Evolutionary conservation across 2,113 vertebrate species (phyloP), one percentile per base, ranked within the genome.

Genomic region (Suricata suricatta): DNA sequence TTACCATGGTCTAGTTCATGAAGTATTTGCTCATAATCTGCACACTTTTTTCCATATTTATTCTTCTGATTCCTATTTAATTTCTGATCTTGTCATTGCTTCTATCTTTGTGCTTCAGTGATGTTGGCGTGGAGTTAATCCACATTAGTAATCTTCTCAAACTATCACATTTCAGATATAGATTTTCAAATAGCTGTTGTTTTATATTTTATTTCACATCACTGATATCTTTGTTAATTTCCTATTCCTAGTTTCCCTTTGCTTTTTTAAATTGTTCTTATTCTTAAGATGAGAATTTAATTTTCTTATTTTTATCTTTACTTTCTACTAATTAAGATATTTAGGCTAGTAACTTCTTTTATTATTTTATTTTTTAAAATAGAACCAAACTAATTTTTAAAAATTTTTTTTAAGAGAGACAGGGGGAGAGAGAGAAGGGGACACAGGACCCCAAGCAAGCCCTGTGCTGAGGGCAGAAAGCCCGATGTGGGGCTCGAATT

Each of bases 241-340:
- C 17, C 10, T 77, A 66, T 57, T 50, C 2, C 21, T 41, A 57
- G 25, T 80, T 79, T 71, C 2, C 3, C 5, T 60, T 71, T 11
- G 3, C 13, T 27, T 79, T 64, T 57, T 23, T 12, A 31, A 60
- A 60, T 50, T n/a, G 3, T 57, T 57, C 4, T 27, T 72, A 54
- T 41, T 86, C 14, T 86, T 47, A 83, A 95, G 15, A 50, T 64
- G 38, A 91, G 72, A 79, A 31, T 66, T n/a, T 85, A 31, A 85
- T 80, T 66, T 87, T 4, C 38, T 52, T 79, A 31, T 13, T 88
- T 69, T 79, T 69, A 44, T 4, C 35, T 90, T 88, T 83, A 64
- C 52, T 66, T 2, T 83, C 71, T 54, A 72, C 14, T 72, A 38
- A 41, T 77, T 83, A 86, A 90, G 52, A 41, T 74, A 83, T 8